A percentile compares a stretch with the other conserved stretches of the same genome.
Evolutionary conservation across 2,888 invertebrate genomes (phyloP).

Genomic region (Melinaea marsaeus): DNA sequence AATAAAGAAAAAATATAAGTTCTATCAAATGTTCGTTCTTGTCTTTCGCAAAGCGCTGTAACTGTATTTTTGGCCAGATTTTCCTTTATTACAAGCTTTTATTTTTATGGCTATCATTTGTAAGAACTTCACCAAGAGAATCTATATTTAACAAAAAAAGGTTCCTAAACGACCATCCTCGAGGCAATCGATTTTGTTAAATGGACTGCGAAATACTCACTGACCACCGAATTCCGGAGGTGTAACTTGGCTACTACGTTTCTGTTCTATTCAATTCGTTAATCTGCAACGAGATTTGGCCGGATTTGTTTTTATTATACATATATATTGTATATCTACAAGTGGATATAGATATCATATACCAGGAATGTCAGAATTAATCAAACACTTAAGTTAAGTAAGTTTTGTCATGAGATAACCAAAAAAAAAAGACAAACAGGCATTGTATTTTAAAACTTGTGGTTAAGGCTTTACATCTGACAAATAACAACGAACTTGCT

Average conservation of each 20-base stretch:
- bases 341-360: too few species aligned
- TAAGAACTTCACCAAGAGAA: conserved; percentile 24
- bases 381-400: too few species aligned
- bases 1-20: neutral
- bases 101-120: conserved; percentile 7
- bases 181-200: conserved; percentile 61
- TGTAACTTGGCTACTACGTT: conserved; percentile 12
- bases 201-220: conserved; percentile 63
- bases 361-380: too few species aligned
- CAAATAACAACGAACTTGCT: too few species aligned
- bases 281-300: neutral
- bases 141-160: conserved; percentile 30
- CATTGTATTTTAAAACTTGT: too few species aligned
- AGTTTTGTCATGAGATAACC: too few species aligned
- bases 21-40: neutral
- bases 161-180: conserved; percentile 37
- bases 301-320: neutral
- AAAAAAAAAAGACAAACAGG: too few species aligned
- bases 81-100: conserved; percentile 7
- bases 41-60: neutral
- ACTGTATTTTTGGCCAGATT: conserved; percentile 4
- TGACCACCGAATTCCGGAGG: conserved; percentile 49
- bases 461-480: too few species aligned
- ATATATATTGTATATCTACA: neutral
- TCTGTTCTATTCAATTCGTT: conserved; percentile 1